These are phyloP conservation scores for Bambusicola thoracicus DNA, from an alignment of 2,113 vertebrate genomes.

Conservation along the genomic window DNA sequence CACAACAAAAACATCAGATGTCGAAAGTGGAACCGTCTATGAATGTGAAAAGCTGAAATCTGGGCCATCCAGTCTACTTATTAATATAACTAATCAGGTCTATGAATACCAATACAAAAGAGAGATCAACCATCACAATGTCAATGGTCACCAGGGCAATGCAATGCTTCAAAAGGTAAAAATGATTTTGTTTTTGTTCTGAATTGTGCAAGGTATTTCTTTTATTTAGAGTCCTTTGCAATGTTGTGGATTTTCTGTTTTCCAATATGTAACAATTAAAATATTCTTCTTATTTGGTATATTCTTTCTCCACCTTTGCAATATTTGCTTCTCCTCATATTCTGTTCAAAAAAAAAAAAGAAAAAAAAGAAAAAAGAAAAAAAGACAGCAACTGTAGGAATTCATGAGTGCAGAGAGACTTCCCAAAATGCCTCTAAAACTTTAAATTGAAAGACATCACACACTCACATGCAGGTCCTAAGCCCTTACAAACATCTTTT, in stretches of 20 bases:
- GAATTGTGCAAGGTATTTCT: background rate
- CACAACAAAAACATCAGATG: slow-evolving; percentile 69
- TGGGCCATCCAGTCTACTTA: slow-evolving; percentile 68
- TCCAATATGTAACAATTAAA: background rate
- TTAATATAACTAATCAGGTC: slow-evolving; percentile 80
- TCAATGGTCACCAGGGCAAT: slow-evolving; percentile 72
- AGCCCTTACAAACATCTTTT: background rate
- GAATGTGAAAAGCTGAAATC: slow-evolving; percentile 74
- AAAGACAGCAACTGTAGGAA: background rate
- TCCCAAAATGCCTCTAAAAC: background rate
- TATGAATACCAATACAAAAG: slow-evolving; percentile 80
- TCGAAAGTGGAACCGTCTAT: slow-evolving; percentile 70
- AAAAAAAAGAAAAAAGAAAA: too few species aligned
- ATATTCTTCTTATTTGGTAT: background rate
- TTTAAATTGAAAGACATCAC: background rate
- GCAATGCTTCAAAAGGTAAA: slow-evolving; percentile 80
- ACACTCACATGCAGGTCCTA: background rate
- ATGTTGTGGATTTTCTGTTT: background rate
- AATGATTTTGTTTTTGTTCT: background rate
- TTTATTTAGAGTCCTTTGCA: background rate
- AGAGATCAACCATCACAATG: slow-evolving; percentile 78
- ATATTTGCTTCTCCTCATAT: background rate
- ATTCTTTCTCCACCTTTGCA: background rate
- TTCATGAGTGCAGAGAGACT: background rate
- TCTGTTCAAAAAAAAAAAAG: background rate